Conservation (phyloP, 2,113 vertebrate genomes). For the Tauraco erythrolophus region DNA sequence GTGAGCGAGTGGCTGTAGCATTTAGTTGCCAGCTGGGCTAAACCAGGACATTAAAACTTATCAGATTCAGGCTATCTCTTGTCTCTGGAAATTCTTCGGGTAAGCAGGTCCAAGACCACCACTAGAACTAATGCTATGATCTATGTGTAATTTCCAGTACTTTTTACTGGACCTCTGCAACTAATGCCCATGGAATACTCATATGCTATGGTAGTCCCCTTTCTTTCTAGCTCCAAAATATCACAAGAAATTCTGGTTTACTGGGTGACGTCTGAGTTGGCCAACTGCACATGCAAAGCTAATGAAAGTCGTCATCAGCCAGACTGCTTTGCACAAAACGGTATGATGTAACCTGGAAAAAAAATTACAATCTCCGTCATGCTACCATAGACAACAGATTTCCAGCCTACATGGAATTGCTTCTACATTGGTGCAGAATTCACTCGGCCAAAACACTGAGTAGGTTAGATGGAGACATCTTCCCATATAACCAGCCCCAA, state of each 20-base stretch:
- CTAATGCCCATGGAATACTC: background rate
- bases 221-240: background rate
- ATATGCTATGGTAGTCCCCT: background rate
- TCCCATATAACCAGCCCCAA: background rate
- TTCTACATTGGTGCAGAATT: background rate
- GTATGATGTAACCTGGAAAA: background rate
- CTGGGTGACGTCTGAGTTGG: background rate
- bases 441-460: background rate
- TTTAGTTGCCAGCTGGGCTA: too few relatives aligned
- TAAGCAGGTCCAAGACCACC: background rate
- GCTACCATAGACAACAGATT: background rate
- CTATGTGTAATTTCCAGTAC: background rate
- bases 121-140: background rate
- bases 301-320: background rate
- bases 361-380: background rate
- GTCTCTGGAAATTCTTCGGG: background rate
- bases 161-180: background rate
- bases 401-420: background rate
- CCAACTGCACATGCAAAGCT: background rate
- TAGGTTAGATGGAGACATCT: background rate
- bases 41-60: background rate
- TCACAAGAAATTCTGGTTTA: background rate
- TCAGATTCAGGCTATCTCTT: background rate
- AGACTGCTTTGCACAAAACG: background rate
- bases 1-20: too few relatives aligned